These are phyloP conservation scores for Argyrosomus regius DNA, from an alignment of 2,797 vertebrate genomes.

Conservation along the genomic window DNA sequence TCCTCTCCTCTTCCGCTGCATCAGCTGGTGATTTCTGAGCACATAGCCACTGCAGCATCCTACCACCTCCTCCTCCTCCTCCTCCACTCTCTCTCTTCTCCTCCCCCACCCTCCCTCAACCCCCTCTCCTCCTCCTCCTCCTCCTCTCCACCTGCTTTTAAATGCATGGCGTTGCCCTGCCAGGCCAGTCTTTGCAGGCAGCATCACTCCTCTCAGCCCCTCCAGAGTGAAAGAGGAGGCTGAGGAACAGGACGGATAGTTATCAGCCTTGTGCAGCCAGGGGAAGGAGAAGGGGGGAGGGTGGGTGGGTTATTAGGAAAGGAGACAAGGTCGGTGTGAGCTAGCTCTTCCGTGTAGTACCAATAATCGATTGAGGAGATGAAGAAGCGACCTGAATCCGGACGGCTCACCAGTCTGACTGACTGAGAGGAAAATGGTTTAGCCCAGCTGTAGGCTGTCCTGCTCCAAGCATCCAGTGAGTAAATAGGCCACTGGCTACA, in stretches of 20 bases:
- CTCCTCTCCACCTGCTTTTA: conserved; percentile 85
- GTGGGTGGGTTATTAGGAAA: conserved; percentile 22
- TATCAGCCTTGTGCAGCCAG: conserved; percentile 48
- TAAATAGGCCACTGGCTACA: conserved; percentile 69
- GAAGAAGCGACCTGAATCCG: conserved; percentile 63
- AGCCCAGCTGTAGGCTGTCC: conserved; percentile 61
- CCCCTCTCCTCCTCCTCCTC: conserved; percentile 59
- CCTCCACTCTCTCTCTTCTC: conserved; percentile 70
- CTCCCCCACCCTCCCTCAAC: conserved; percentile 81
- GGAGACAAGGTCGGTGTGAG: conserved; percentile 64
- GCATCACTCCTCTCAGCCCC: conserved; percentile 67
- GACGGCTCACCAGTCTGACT: conserved; percentile 51
- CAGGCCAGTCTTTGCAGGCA: conserved; percentile 76
- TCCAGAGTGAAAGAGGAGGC: conserved; percentile 53
- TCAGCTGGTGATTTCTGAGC: conserved; percentile 88
- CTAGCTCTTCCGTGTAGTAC: conserved; percentile 51
- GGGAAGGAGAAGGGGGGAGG: background rate
- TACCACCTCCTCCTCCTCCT: conserved; percentile 70
- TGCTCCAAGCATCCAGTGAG: conserved; percentile 50
- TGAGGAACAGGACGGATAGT: conserved; percentile 61
- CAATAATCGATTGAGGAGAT: conserved; percentile 70
- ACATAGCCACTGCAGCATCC: conserved; percentile 90
- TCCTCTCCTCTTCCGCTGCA: conserved; percentile 77
- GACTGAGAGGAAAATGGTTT: conserved; percentile 65
- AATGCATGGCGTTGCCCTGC: conserved; percentile 83